Base-by-base conservation (phyloP, 2,888 invertebrate genomes). In the Stenodema calcarata region DNA sequence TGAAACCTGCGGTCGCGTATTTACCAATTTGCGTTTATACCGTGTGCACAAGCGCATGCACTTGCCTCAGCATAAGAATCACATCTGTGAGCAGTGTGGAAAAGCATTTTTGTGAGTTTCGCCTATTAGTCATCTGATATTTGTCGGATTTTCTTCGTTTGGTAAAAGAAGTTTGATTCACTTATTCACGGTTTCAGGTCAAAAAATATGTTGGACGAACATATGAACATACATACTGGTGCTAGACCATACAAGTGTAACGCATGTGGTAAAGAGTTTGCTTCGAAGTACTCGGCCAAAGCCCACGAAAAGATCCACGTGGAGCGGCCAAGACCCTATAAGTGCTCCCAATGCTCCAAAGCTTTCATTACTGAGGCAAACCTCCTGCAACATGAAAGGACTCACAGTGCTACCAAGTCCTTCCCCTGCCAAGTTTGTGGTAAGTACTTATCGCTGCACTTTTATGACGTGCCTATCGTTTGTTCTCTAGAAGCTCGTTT, bases 321-420 rank as follows among this genome's bases (percentile, higher is more conserved):
- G 89, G 90, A 91, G 12, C 92, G 96, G 0, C 94, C 95, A 0
- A 92, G 96, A 0, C 95, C 95, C 0, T 95, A 91, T 90, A 93
- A 93, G 79, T 96, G 96, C 89, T 28, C 82, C 0, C 92, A 93
- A 50, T 96, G 96, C 90, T 92, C 91, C 14, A 96, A 96, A 90
- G 92, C 94, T 0, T 96, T 96, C 91, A 92, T 95, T 80, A 95
- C 95, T n/a, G 93, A 94, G 83, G 95, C 95, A 91, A 96, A 96
- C 91, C 91, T 96, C 0, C 92, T 92, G 30, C 96, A 96, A 88
- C 96, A 96, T 89, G 94, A 94, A 90, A 94, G 94, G 89, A 95
- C 95, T 0, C 96, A 96, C 90, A 93, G 93, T 0, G 95, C 94
- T 0, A 91, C 94, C 28, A 95, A 95, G 89, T 94, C 95, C 88